Conservation (phyloP, 2,113 vertebrate species). For the Dendropsophus ebraccatus region DNA sequence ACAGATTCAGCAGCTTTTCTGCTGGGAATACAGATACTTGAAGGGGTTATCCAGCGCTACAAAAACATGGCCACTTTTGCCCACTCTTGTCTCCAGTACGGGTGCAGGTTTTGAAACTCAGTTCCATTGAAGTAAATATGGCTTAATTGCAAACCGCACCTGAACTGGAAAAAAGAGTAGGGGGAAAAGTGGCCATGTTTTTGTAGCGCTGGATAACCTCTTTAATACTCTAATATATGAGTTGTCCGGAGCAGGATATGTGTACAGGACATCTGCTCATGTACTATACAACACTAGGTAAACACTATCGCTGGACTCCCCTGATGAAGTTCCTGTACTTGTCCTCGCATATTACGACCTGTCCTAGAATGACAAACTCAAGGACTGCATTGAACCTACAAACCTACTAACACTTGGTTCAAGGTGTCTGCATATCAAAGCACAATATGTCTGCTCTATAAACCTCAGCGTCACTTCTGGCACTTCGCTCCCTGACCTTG, state of each 20-base stretch:
- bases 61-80: too few species aligned
- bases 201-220: too few species aligned
- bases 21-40: too few species aligned
- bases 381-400: neutral
- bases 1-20: too few species aligned
- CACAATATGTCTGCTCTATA: neutral
- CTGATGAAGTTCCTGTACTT: neutral
- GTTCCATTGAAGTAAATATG: too few species aligned
- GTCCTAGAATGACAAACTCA: neutral
- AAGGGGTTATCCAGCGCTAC: too few species aligned
- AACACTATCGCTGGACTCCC: neutral
- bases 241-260: neutral
- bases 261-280: neutral
- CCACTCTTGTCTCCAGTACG: too few species aligned
- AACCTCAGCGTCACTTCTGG: neutral
- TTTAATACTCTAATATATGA: neutral
- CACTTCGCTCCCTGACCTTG: constrained; percentile 6
- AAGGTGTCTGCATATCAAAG: constrained; percentile 24
- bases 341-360: constrained; percentile 16
- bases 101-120: too few species aligned
- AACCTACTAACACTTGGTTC: neutral
- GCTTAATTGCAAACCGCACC: too few species aligned
- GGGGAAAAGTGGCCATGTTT: too few species aligned
- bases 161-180: too few species aligned
- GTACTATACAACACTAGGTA: neutral